Conservation (phyloP, 1,140 invertebrate genomes). For the Leguminivora glycinivorella region DNA sequence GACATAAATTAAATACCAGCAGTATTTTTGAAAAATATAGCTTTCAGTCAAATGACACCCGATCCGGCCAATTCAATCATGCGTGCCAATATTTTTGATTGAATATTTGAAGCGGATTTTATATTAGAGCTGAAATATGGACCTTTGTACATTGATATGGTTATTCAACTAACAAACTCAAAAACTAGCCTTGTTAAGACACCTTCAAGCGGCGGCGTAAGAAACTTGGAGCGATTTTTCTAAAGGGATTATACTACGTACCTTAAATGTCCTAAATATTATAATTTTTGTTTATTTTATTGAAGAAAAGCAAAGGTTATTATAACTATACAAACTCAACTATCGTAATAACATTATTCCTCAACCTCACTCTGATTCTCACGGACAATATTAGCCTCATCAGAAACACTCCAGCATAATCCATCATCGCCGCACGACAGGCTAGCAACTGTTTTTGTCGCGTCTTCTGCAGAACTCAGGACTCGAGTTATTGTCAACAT, state of each 20-base stretch:
- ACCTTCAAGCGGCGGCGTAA: no score
- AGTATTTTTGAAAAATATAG: not conserved
- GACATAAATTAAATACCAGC: not conserved
- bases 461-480: slow-evolving; percentile 28
- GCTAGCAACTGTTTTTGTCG: slow-evolving; percentile 43
- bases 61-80: not conserved
- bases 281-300: no score
- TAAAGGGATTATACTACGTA: no score
- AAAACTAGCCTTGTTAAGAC: no score
- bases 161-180: no score
- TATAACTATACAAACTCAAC: no score
- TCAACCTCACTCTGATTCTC: not conserved
- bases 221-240: no score
- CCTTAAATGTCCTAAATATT: no score
- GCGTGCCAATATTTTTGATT: not conserved
- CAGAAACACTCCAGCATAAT: slow-evolving; percentile 38
- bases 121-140: no score
- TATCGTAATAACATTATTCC: no score
- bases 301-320: no score
- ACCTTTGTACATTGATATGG: no score
- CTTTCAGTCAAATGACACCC: not conserved
- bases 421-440: slow-evolving; percentile 46
- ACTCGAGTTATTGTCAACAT: not conserved
- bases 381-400: slow-evolving; percentile 35
- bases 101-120: not conserved